Base-by-base conservation (phyloP, 2,888 invertebrate species). In the Loripinus fragilis region DNA sequence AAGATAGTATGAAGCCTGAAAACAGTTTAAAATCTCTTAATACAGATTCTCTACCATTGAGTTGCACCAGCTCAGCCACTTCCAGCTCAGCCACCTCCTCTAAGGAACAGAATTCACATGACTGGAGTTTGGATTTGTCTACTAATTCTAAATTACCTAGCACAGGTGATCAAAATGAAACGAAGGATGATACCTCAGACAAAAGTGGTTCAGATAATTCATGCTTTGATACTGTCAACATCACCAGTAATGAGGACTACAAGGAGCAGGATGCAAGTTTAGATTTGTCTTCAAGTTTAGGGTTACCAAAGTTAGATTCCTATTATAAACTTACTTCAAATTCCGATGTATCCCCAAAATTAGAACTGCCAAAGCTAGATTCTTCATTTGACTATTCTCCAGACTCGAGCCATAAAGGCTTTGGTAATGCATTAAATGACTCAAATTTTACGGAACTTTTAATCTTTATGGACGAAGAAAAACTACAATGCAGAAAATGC, bases 401-500 rank as follows among this genome's bases (percentile, higher is more conserved):
- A 3, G 25, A 12, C 25, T 7, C 25, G 8, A 52, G 25, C 25
- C 5, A 2, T 3, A 25, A 25, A 25, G n/a, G 23, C 1, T 52
- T 25, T 52, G 25, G 7, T 25, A 25, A 25, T 52, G 23, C 25
- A 52, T 2, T 15, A 25, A 25, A 30, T 33, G 28, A 17, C 23
- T 17, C 60, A 20, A 8, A 55, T 28, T 28, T 25, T 55, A 23
- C 23, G 5, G 28, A 60, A 33, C 33, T 60, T 5, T 33, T 7
- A 60, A 10, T 33, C 2, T 23, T 60, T 3, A 60, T 60, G 60
- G 60, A 60, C 17, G 60, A 60, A 60, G 33, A 60, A 20, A 60
- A 60, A 28, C 60, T 60, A 33, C 60, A 60, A 33, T 60, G 60
- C n/a, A 60, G 10, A 60, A 28, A 60, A 3, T 60, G 60, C 33